Evolutionary conservation across 2,113 vertebrate genomes (phyloP).

Genomic region (Helogale parvula): DNA sequence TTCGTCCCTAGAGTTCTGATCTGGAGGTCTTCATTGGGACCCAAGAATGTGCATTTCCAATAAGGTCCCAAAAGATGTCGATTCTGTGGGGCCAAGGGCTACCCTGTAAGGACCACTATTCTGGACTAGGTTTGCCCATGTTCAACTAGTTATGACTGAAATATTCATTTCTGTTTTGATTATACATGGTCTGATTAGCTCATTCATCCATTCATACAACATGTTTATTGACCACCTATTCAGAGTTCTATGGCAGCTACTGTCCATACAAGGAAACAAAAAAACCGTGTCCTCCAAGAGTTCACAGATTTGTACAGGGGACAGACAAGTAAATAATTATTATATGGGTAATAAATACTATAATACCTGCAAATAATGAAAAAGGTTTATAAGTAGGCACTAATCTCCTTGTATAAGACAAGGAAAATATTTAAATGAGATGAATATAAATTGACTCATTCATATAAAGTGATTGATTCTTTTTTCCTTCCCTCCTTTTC

Average conservation of each 20-base stretch:
- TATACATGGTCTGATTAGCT: not conserved
- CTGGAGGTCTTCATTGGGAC: not conserved
- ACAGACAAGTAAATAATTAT: not conserved
- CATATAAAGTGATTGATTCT: not conserved
- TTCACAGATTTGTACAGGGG: not conserved
- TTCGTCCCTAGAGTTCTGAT: not conserved
- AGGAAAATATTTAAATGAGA: slow-evolving; percentile 11
- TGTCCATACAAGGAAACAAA: not conserved
- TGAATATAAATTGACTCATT: not conserved
- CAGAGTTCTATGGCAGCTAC: not conserved
- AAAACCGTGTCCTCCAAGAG: not conserved
- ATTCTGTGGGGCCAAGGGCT: not conserved
- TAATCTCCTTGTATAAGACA: not conserved
- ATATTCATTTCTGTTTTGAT: not conserved
- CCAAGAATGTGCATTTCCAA: not conserved
- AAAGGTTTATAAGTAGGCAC: not conserved
- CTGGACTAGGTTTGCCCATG: not conserved
- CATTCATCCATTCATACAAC: not conserved
- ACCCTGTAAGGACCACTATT: not conserved
- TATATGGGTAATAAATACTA: not conserved
- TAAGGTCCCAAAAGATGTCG: not conserved
- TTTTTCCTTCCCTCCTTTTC: not conserved
- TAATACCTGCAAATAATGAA: not conserved
- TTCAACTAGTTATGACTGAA: not conserved
- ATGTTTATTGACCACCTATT: not conserved